Base-by-base conservation (phyloP, 1,140 invertebrate species). In the Argopecten irradians region DNA sequence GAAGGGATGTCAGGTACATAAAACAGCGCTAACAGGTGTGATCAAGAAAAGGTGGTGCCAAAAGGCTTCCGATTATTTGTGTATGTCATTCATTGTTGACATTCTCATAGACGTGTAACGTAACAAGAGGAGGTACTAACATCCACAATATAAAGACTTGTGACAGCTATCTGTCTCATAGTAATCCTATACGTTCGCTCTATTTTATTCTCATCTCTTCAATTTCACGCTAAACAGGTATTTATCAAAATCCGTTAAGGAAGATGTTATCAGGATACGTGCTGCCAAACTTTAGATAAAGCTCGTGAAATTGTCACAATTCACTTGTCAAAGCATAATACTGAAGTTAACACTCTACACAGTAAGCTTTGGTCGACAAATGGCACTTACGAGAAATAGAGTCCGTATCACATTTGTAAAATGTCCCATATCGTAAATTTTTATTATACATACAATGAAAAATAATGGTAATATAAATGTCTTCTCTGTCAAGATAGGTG, bases 391-490 rank as follows among this genome's bases (percentile, higher is more conserved):
- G 55, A 71, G 55, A 71, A 71, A 71, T 71, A n/a, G 28, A 71
- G 22, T 71, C 28, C 55, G n/a, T 71, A 71, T 71, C 55, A 11
- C 28, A 71, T 71, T 71, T 71, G 55, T 71, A 71, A 71, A 71
- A 71, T n/a, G n/a, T 71, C 55, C 28, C 55, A 28, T 71, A 71
- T 71, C 55, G 55, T n/a, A 71, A 3, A 71, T 71, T 71, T 71
- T 71, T 71, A 71, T 71, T 71, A 71, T 71, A 71, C 55, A 28
- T 71, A 71, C 55, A 71, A 71, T 71, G 55, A 71, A 71, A 71
- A 28, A 71, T 71, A 71, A 71, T 71, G 55, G 55, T 28, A 71
- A 71, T 71, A 71, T 71, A 71, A 28, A 71, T 71, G 55, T 71
- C 55, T 71, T 71, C 28, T 71, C 55, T 71, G 55, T 71, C 55